Percentiles rank a stretch among this genome's conserved stretches.
phyloP scores from a whole-genome alignment of 1,140 invertebrate species.

The Mizuhopecten yessoensis region DNA sequence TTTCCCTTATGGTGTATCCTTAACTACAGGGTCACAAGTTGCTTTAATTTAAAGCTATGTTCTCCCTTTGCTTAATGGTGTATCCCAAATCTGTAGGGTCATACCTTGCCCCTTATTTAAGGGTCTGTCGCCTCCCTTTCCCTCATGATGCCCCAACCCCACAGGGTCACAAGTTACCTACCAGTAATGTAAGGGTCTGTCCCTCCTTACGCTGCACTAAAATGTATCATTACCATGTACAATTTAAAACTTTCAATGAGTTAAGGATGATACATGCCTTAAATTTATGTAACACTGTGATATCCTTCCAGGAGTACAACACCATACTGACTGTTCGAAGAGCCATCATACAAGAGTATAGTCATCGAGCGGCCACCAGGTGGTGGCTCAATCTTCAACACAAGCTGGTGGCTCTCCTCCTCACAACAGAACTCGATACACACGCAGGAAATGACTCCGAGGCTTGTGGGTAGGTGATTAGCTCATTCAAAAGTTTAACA shows the following conservation, averaged over 20 bases:
- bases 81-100: background rate
- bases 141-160: background rate
- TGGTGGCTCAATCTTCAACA: conserved; percentile 24
- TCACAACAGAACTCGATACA: background rate
- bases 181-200: background rate
- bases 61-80: background rate
- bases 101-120: background rate
- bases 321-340: background rate
- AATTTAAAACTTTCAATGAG: too few relatives aligned
- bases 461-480: background rate
- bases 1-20: background rate
- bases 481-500: background rate
- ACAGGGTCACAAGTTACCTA: background rate
- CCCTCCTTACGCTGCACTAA: too few relatives aligned
- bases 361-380: background rate
- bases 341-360: conserved; percentile 5
- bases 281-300: background rate
- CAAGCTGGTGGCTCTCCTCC: background rate
- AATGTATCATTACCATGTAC: too few relatives aligned
- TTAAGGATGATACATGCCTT: too few relatives aligned
- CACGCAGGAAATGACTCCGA: background rate
- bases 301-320: background rate
- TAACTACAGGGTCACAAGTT: background rate
- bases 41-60: background rate
- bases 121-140: background rate